These are phyloP conservation scores for Pseudachorutes palmiensis DNA, from an alignment of 1,140 invertebrate genomes.

Conservation along the genomic window DNA sequence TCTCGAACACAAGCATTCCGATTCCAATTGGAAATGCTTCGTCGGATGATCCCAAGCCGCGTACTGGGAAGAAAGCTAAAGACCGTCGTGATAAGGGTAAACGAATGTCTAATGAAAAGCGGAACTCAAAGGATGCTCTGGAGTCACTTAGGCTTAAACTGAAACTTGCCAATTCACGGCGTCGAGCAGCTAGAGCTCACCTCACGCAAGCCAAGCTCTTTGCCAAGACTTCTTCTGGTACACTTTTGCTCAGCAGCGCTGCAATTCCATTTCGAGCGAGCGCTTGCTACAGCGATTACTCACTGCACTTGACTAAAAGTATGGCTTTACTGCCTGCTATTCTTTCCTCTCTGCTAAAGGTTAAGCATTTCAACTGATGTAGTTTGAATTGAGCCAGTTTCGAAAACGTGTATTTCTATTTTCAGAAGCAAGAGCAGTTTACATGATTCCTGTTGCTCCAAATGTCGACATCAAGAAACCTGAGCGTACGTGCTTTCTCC, in stretches of 20 bases:
- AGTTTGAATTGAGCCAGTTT: no score
- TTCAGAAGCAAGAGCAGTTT: slow-evolving; percentile 21
- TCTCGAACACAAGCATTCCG: no score
- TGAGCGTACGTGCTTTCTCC: slow-evolving; percentile 22
- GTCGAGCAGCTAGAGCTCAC: slow-evolving; percentile 2
- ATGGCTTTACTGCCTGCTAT: not conserved
- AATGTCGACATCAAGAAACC: slow-evolving; percentile 20
- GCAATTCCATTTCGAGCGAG: not conserved
- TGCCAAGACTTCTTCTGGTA: not conserved
- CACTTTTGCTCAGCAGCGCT: not conserved
- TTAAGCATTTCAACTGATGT: no score
- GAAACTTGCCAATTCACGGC: slow-evolving; percentile 16
- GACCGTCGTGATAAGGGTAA: not conserved
- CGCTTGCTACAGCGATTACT: not conserved
- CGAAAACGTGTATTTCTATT: slow-evolving; percentile 5
- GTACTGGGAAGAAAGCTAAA: no score
- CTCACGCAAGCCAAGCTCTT: not conserved
- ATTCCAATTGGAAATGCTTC: no score
- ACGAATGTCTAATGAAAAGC: not conserved
- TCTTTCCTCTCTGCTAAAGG: no score
- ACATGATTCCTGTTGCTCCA: slow-evolving; percentile 21
- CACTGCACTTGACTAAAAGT: not conserved
- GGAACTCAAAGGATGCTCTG: not conserved
- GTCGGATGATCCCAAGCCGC: no score
- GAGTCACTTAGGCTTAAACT: slow-evolving; percentile 17